phyloP scores from a whole-genome alignment of 2,888 invertebrate species.

The Saturnia japonica region DNA sequence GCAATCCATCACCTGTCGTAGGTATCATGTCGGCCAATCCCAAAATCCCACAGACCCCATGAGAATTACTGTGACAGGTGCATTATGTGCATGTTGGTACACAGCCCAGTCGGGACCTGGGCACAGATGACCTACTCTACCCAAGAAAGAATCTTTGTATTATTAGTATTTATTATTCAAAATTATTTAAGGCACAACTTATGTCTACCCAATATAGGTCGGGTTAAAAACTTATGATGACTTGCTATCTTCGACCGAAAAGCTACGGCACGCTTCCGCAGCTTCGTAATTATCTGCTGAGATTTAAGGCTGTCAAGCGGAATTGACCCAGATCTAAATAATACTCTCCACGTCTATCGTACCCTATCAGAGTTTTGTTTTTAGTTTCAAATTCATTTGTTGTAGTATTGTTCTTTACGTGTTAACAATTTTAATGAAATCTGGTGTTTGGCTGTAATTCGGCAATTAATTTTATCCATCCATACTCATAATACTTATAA shows the following conservation, averaged over 20 bases:
- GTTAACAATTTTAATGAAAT: background rate
- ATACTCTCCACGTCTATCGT: slow-evolving; percentile 34
- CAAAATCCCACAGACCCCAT: too few relatives aligned
- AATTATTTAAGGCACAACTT: background rate
- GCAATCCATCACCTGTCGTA: too few relatives aligned
- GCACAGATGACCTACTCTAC: too few relatives aligned
- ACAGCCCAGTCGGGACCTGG: too few relatives aligned
- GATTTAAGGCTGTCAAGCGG: slow-evolving; percentile 57
- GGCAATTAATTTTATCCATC: too few relatives aligned
- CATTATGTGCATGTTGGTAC: too few relatives aligned
- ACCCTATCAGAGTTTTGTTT: slow-evolving; percentile 8
- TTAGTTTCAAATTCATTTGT: slow-evolving; percentile 17
- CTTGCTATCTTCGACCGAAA: slow-evolving; percentile 44
- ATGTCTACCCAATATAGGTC: slow-evolving; percentile 24
- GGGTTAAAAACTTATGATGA: slow-evolving; percentile 57
- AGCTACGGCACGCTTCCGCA: slow-evolving; percentile 46
- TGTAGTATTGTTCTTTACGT: slow-evolving; percentile 18
- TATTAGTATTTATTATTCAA: background rate
- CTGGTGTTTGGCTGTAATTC: background rate
- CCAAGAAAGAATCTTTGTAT: too few relatives aligned
- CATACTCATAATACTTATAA: too few relatives aligned
- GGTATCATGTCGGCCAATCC: too few relatives aligned
- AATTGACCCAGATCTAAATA: slow-evolving; percentile 63
- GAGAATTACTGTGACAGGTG: too few relatives aligned
- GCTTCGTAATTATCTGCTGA: slow-evolving; percentile 59